These are phyloP conservation scores for Eptatretus atami DNA, from an alignment of 2,797 vertebrate genomes.

Conservation along the genomic window DNA sequence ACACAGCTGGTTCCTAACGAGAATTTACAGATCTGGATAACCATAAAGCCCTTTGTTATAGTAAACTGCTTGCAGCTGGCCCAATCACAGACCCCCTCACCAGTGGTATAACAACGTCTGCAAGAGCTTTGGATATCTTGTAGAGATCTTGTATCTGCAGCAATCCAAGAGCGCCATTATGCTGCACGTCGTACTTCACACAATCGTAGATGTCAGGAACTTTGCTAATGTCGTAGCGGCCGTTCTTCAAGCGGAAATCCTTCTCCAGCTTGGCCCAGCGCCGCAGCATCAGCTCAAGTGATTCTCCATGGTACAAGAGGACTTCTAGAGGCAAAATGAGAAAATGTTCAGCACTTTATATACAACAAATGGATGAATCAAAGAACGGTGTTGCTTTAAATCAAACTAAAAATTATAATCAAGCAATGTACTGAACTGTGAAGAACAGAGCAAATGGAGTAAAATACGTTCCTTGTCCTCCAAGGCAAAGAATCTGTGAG, in stretches of 20 bases:
- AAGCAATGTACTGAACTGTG: too few relatives aligned
- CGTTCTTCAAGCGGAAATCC: conserved; percentile 75
- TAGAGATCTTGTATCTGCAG: conserved; percentile 66
- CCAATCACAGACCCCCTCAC: conserved; percentile 14
- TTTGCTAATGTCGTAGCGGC: conserved; percentile 91
- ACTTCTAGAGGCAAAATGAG: conserved; percentile 23
- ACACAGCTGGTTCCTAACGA: too few relatives aligned
- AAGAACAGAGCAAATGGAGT: too few relatives aligned
- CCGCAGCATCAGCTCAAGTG: conserved; percentile 78
- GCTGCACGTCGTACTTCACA: conserved; percentile 79
- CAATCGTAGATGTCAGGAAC: conserved; percentile 95
- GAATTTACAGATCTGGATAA: too few relatives aligned
- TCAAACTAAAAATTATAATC: too few relatives aligned
- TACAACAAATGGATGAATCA: too few relatives aligned
- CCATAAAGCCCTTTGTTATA: too few relatives aligned
- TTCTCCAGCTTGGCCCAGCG: conserved; percentile 83
- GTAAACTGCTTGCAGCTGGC: too few relatives aligned
- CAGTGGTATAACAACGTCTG: conserved; percentile 83
- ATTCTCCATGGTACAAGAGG: conserved; percentile 84
- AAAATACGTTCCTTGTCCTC: too few relatives aligned
- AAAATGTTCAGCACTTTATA: too few relatives aligned
- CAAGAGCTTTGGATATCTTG: conserved; percentile 50
- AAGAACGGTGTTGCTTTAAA: too few relatives aligned
- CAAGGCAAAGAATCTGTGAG: too few relatives aligned
- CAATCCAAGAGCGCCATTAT: conserved; percentile 46